Base-by-base conservation (phyloP, 2,113 vertebrate genomes). In the Odontesthes bonariensis region DNA sequence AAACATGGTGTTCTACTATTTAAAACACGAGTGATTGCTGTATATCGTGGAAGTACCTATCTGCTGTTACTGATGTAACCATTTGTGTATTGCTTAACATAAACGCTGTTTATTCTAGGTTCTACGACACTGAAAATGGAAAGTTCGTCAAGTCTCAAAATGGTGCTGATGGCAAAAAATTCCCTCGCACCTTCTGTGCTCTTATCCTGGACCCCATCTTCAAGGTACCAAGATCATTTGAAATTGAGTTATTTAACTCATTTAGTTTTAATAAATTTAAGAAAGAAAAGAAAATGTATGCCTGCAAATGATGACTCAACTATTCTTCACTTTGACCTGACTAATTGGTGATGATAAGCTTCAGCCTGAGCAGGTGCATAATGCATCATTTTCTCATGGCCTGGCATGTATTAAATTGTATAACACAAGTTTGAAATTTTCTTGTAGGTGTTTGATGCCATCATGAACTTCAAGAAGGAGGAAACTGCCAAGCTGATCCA, bases 201-300 rank as follows among this genome's bases (percentile, higher is more conserved):
- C 96, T 99, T 57, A 92, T 99, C 73, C 91, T 99, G 78, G 97
- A 99, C 64, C 97, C 97, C 58, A 98, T 99, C 87, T 99, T 96
- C 80, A 99, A 99, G 95, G 98, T 98, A 84, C 88, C 19, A 5
- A 35, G 3, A 42, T 20, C 9, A 3, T 51, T 53, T 42, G 27
- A 27, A 1, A 13, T 23, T 17, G 8, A 6, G 2, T 53, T 22
- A 4, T 53, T 5, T 12, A 53, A 35, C 12, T 17, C 1, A 47
- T 22, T 33, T 44, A 27, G 4, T 20, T 60, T 33, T 33, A 16
- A 1, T 33, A 14, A 9, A 8, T 9, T 23, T 17, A 22, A 38
- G 5, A 10, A 10, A 38, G 35, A 38, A 10, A n/a, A 49, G 13
- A 49, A 1, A 17, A 49, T 59, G 2, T 74, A 62, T 75, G 38